Base-by-base conservation (phyloP, 1,140 invertebrate genomes). In the Drosophila lacteicornis region DNA sequence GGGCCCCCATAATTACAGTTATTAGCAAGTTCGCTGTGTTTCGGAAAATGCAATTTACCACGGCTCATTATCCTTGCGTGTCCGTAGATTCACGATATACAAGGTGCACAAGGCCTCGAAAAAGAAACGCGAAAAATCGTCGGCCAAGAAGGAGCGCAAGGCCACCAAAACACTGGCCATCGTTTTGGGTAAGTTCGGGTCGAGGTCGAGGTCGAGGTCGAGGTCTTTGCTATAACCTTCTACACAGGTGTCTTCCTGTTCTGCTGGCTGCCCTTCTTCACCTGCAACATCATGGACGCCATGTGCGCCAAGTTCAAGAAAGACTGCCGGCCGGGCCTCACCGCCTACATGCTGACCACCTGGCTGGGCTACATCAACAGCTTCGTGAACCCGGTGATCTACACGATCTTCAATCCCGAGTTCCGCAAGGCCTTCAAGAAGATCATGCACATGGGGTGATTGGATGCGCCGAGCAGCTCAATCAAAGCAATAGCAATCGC, bases 241-340 rank as follows among this genome's bases (percentile, higher is more conserved):
- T 13, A 38, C 6, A 7, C 30, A 95, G 95, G 95, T 83, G 98
- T 99, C 1, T 99, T 99, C 93, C 95, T 99, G 8, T 95, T 99
- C 79, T 99, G 99, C 93, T 99, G 99, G 99, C 96, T 99, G 56
- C 99, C 99, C 45, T 99, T 99, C 95, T 99, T 99, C 95, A 98
- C 97, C 1, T 98, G 97, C 93, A 98, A 98, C 93, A 98, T 99
- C 59, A 95, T 99, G 94, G 98, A 99, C 92, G 99, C 98, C n/a
- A 96, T 99, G 92, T 95, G 95, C 94, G 96, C 97, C 69, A 98
- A 98, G 93, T 94, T 98, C 75, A 94, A 95, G 22, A 94, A 90
- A 62, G 94, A 96, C 69, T 99, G 97, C 93, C 95, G 96, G 68
- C 97, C 98, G 0, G 97, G 98, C 11, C 95, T 98, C 42, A 96